A percentile compares a stretch with the other conserved stretches of the same genome.
phyloP scores from a whole-genome alignment of 2,888 invertebrate species.

The Helleia helle region DNA sequence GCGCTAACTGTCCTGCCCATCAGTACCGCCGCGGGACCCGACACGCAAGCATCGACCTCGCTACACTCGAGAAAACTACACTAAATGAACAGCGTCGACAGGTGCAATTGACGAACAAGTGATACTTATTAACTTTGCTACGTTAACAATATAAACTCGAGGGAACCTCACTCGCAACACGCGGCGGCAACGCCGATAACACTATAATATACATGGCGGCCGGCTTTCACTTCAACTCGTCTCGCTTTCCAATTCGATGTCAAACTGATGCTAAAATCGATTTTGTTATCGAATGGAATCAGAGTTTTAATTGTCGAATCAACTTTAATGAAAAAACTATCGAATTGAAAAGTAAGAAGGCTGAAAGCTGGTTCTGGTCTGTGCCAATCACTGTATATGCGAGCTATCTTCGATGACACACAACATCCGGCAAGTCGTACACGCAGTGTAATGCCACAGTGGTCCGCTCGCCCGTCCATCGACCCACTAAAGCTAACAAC shows the following conservation, averaged over 20 bases:
- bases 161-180: slow-evolving; percentile 36
- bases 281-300: not conserved
- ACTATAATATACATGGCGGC: slow-evolving; percentile 44
- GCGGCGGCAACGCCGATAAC: slow-evolving; percentile 42
- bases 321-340: not conserved
- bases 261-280: not conserved
- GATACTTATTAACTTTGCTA: slow-evolving; percentile 64
- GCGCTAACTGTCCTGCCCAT: not conserved
- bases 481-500: slow-evolving; percentile 29
- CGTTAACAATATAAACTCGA: slow-evolving; percentile 63
- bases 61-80: slow-evolving; percentile 33
- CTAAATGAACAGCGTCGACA: slow-evolving; percentile 62
- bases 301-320: not conserved
- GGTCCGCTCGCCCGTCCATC: slow-evolving; percentile 29
- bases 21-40: slow-evolving; percentile 3
- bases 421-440: no score
- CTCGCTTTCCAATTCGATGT: slow-evolving; percentile 11
- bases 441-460: slow-evolving; percentile 18
- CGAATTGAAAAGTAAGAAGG: not conserved
- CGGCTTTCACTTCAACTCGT: slow-evolving; percentile 18
- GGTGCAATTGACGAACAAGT: slow-evolving; percentile 74
- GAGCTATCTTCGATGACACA: slow-evolving; percentile 18
- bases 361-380: not conserved
- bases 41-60: slow-evolving; percentile 4
- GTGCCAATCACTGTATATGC: not conserved